A percentile compares a stretch with the other conserved stretches of the same genome.
phyloP scores from a whole-genome alignment of 1,140 invertebrate species.

The Octopus sinensis region DNA sequence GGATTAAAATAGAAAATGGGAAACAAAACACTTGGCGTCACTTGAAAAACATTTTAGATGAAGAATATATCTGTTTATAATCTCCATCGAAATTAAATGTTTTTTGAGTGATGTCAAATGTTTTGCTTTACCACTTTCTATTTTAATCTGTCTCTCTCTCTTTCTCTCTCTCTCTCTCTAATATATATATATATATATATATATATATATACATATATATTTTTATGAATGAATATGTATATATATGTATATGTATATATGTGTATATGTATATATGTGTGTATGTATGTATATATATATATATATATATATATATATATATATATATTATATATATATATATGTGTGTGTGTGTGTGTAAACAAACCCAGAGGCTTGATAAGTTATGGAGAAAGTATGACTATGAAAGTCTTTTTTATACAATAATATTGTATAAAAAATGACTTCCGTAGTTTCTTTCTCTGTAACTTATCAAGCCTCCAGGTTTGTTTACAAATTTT shows the following conservation, averaged over 20 bases:
- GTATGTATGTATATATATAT: neutral
- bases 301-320: neutral
- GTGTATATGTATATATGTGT: neutral
- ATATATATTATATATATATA: no score
- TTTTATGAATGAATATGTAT: neutral
- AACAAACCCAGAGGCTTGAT: no score
- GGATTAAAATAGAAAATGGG: no score
- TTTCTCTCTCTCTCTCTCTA: neutral
- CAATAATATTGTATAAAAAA: no score
- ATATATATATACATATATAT: constrained; percentile 2
- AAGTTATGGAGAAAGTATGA: no score
- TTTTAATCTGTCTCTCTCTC: constrained; percentile 20
- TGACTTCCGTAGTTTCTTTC: no score
- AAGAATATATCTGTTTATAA: constrained; percentile 59
- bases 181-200: neutral
- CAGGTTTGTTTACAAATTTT: no score
- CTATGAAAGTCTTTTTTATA: no score
- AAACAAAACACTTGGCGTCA: no score
- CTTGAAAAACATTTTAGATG: no score
- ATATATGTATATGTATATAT: neutral
- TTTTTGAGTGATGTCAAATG: constrained; percentile 65
- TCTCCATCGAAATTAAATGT: constrained; percentile 83
- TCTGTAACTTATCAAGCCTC: no score
- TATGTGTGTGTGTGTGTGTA: no score
- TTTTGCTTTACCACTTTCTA: constrained; percentile 5